Conservation (phyloP, 1,140 invertebrate species). For the Nomia melanderi region DNA sequence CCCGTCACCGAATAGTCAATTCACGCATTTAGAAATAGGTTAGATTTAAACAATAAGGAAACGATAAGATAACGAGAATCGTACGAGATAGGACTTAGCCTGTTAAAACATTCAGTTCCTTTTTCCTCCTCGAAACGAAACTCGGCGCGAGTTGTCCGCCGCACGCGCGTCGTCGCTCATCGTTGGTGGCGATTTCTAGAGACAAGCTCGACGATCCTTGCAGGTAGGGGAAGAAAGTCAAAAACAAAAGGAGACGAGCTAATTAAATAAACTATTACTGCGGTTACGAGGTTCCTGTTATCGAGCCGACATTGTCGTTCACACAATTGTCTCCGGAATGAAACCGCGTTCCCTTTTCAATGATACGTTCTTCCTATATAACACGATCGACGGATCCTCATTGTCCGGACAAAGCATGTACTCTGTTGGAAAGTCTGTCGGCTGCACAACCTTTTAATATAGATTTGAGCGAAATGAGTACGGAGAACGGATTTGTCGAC, state of each 20-base stretch:
- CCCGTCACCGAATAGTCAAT: background rate
- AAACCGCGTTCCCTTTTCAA: background rate
- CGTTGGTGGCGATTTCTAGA: background rate
- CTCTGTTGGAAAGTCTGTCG: slow-evolving; percentile 19
- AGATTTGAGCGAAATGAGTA: background rate
- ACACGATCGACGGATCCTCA: background rate
- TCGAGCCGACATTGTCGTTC: background rate
- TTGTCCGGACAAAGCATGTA: background rate
- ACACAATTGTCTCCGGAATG: background rate
- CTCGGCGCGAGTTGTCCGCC: background rate
- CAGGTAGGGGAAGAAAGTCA: background rate
- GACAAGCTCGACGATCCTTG: too few species aligned
- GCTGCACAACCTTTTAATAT: slow-evolving; percentile 25
- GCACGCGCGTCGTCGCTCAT: too few species aligned
- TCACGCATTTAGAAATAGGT: background rate
- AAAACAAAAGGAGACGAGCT: too few species aligned
- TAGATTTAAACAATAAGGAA: background rate
- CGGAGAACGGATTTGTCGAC: background rate
- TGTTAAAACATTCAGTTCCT: slow-evolving; percentile 14
- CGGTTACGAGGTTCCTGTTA: slow-evolving; percentile 12
- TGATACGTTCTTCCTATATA: background rate
- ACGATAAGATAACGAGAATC: slow-evolving; percentile 1
- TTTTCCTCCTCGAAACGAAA: background rate
- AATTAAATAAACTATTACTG: background rate
- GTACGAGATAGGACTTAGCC: background rate